Percentiles rank a stretch among this genome's conserved stretches.
These are phyloP conservation scores for Luffia ferchaultella DNA, from an alignment of 2,888 invertebrate genomes.

Conservation along the genomic window DNA sequence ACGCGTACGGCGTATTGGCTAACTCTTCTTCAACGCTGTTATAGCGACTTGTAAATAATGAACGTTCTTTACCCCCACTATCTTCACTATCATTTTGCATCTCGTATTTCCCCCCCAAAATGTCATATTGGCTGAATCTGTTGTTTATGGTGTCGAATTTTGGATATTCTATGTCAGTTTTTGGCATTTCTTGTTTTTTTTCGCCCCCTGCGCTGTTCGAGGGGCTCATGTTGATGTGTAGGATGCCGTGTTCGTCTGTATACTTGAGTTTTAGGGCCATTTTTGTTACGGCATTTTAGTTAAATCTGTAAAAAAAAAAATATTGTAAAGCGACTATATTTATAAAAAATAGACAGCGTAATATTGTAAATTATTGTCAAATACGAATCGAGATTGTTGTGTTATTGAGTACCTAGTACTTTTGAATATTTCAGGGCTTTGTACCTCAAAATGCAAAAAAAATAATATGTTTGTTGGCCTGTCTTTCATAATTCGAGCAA, in stretches of 20 bases:
- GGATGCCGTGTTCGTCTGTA: constrained; percentile 54
- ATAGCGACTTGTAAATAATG: constrained; percentile 55
- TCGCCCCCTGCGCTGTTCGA: constrained; percentile 26
- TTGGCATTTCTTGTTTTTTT: constrained; percentile 12
- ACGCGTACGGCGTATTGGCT: constrained; percentile 60
- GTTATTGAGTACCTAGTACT: too few relatives aligned
- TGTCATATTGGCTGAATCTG: constrained; percentile 49
- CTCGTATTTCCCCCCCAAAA: constrained; percentile 51
- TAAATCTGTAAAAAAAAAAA: neutral
- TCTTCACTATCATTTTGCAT: constrained; percentile 16
- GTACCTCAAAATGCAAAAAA: too few relatives aligned
- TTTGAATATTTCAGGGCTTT: too few relatives aligned
- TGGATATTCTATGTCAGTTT: constrained; percentile 30
- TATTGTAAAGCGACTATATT: constrained; percentile 11
- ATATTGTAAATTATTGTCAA: neutral
- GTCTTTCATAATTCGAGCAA: too few relatives aligned
- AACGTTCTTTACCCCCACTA: constrained; percentile 27
- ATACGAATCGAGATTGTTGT: too few relatives aligned
- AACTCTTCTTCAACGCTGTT: constrained; percentile 58
- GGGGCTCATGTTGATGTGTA: constrained; percentile 56
- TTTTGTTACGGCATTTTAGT: constrained; percentile 14
- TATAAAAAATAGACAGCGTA: constrained; percentile 11
- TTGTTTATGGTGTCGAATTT: constrained; percentile 56
- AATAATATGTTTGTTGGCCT: too few relatives aligned
- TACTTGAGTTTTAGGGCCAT: constrained; percentile 56